phyloP scores from a whole-genome alignment of 2,797 vertebrate genomes.

The Cossypha caffra region DNA sequence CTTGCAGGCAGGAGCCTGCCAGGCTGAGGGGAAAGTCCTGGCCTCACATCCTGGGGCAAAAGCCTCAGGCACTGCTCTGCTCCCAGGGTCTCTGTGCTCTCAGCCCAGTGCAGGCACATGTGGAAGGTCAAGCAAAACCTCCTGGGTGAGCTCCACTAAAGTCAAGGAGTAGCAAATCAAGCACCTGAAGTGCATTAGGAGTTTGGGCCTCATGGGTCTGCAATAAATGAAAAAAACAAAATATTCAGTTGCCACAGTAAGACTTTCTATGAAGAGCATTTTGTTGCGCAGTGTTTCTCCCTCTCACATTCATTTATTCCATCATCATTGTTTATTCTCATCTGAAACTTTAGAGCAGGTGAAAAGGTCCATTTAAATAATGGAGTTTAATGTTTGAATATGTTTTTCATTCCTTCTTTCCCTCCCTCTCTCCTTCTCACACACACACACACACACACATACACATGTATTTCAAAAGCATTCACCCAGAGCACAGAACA shows the following conservation, averaged over 20 bases:
- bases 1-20: not conserved
- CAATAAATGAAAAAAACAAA: not conserved
- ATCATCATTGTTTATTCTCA: not conserved
- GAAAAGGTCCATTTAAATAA: not conserved
- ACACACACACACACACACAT: accelerated
- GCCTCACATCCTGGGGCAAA: not conserved
- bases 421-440: accelerated
- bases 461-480: not conserved
- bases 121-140: not conserved
- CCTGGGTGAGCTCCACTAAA: not conserved
- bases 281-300: not conserved
- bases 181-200: not conserved
- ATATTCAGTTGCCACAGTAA: not conserved
- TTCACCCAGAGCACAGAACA: not conserved
- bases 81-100: not conserved
- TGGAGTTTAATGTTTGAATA: not conserved
- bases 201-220: not conserved
- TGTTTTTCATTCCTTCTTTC: not conserved
- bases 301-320: not conserved
- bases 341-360: not conserved
- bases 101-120: not conserved
- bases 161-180: not conserved
- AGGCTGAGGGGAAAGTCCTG: not conserved
- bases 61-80: not conserved
- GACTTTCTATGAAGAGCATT: not conserved